Evolutionary conservation across 2,797 vertebrate species (phyloP).

Genomic region (Nannoperca australis): DNA sequence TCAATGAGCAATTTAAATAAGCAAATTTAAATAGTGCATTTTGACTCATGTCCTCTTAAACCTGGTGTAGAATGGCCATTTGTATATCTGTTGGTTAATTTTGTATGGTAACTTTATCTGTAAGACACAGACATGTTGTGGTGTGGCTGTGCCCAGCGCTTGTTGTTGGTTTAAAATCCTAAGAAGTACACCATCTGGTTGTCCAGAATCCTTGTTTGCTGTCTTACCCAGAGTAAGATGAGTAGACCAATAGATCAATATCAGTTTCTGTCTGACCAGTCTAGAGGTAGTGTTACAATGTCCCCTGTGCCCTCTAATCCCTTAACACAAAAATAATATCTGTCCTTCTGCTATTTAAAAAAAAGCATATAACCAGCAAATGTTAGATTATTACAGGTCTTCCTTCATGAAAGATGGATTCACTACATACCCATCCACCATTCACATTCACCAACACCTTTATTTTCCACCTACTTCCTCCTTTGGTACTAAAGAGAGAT

Average conservation of each 20-base stretch:
- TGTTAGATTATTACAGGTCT: no score
- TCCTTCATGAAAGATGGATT: no score
- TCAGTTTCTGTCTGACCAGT: slow-evolving; percentile 1
- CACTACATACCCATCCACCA: no score
- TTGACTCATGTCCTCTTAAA: neutral
- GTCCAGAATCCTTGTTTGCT: neutral
- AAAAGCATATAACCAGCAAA: neutral
- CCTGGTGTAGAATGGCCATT: neutral
- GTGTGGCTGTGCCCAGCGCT: neutral
- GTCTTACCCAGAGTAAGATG: neutral
- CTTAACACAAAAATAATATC: neutral
- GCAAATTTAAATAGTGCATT: no score
- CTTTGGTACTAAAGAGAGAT: no score
- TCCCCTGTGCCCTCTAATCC: neutral
- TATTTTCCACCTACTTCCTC: no score
- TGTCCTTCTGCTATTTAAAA: neutral
- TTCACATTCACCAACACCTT: no score
- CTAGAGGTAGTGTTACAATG: neutral
- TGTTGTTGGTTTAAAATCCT: neutral
- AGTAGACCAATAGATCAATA: slow-evolving; percentile 12
- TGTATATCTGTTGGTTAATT: neutral
- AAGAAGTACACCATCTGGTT: neutral
- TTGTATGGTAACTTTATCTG: neutral
- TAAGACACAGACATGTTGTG: neutral
- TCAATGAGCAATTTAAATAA: neutral